Evolutionary conservation across 2,888 invertebrate genomes (phyloP), one percentile per base, ranked within the genome.

Genomic region (Hipparchia semele): DNA sequence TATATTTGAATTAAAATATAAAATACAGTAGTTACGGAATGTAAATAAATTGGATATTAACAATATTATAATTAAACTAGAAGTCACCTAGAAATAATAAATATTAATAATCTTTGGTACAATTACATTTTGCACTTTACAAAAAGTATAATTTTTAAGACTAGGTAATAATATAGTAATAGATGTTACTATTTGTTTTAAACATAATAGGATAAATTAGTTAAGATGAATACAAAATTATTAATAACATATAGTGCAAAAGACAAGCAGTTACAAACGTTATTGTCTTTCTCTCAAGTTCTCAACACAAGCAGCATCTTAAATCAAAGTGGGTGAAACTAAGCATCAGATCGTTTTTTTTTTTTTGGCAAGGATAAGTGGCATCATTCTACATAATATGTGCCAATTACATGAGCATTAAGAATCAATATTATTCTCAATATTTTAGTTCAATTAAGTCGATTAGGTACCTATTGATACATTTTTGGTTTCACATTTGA

Each of bases 1-100:
- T 66, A 67, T 71, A 62, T 72, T 69, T 58, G 39, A 53, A 68
- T 75, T 73, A 73, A 75, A 75, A 75, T 75, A 75, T 74, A 72
- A 72, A 68, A 65, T 51, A 71, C 23, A 68, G 49, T 70, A 75
- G 68, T 64, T 61, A 69, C 54, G 60, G 13, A 67, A 45, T 9
- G 45, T 33, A 10, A 12, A 65, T 68, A 70, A 65, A 65, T 39
- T 12, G 23, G 49, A 53, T 56, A 23, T 68, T 68, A 70, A 74
- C 45, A 71, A 56, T 73, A 68, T 33, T 54, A n/a, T n/a, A 49
- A n/a, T 13, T 58, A n/a, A 45, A 45, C 39, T 69, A 69, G 39
- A 61, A 69, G 39, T 62, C 23, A 69, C 39, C 39, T 39, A 39
- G 23, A 23, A 23, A 39, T 39, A 23, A 39, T 39, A 39, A 39